Conservation (phyloP, 2,888 invertebrate species). For the Empis stercorea region DNA sequence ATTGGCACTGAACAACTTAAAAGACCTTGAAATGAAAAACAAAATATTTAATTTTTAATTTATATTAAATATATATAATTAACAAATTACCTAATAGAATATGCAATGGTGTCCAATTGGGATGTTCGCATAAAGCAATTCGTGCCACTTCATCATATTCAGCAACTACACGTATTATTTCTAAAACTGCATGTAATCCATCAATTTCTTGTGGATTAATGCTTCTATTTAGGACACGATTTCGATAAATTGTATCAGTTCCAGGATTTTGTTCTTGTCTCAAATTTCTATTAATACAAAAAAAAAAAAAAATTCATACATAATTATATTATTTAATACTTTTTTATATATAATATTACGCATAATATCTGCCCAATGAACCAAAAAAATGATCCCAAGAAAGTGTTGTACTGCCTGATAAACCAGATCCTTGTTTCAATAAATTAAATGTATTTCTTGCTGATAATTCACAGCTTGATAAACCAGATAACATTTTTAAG, state of each 20-base stretch:
- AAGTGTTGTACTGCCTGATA: conserved; percentile 42
- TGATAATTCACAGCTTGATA: conserved; percentile 62
- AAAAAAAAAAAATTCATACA: not conserved
- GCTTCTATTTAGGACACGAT: conserved; percentile 41
- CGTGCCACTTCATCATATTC: conserved; percentile 68
- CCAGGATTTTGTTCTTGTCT: conserved; percentile 55
- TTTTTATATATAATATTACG: conserved; percentile 33
- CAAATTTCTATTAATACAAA: conserved; percentile 43
- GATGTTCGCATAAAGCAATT: conserved; percentile 72
- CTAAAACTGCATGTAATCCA: conserved; percentile 69
- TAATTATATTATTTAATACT: not conserved
- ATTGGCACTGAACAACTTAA: conserved; percentile 79
- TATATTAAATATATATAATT: not conserved
- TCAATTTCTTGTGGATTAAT: conserved; percentile 74
- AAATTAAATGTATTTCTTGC: conserved; percentile 68
- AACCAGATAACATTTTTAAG: conserved; percentile 70
- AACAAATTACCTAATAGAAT: conserved; percentile 53
- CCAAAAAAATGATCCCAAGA: conserved; percentile 79
- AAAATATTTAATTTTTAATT: not conserved
- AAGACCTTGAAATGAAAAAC: conserved; percentile 48
- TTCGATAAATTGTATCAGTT: conserved; percentile 51
- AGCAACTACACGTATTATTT: conserved; percentile 65
- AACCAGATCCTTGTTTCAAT: conserved; percentile 49
- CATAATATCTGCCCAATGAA: conserved; percentile 60
- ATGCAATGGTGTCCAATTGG: conserved; percentile 74